Evolutionary conservation across 1,140 invertebrate species (phyloP).

Genomic region (Eufriesea mexicana): DNA sequence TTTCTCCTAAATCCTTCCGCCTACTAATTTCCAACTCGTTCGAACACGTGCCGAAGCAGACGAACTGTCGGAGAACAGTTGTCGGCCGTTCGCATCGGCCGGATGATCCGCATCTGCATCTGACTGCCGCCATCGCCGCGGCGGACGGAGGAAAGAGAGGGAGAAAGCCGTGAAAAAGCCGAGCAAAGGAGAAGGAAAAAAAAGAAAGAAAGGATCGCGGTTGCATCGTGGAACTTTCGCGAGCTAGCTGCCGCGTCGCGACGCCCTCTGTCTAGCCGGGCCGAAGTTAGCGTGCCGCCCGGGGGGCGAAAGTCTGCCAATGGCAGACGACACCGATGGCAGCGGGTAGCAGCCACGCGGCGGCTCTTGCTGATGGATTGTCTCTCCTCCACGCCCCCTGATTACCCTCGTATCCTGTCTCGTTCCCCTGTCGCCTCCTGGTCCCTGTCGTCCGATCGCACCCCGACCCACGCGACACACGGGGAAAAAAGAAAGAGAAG

Average conservation of each 20-base stretch:
- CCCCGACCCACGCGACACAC: neutral
- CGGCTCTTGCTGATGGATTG: constrained; percentile 77
- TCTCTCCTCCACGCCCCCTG: constrained; percentile 72
- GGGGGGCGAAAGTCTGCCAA: constrained; percentile 70
- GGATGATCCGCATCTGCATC: constrained; percentile 68
- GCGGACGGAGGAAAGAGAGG: constrained; percentile 15
- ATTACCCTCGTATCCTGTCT: constrained; percentile 61
- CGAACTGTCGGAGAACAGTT: constrained; percentile 51
- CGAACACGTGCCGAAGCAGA: constrained; percentile 38
- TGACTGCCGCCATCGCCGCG: constrained; percentile 60
- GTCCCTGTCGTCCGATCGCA: constrained; percentile 49
- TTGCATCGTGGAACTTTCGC: constrained; percentile 13
- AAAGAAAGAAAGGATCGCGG: neutral
- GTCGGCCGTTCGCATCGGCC: constrained; percentile 28
- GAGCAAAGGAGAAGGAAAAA: constrained; percentile 45
- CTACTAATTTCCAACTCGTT: constrained; percentile 64
- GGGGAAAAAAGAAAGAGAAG: neutral
- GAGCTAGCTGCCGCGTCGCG: neutral
- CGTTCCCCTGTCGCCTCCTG: constrained; percentile 31
- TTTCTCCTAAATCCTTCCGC: constrained; percentile 49
- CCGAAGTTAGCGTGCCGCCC: constrained; percentile 67
- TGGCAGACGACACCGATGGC: constrained; percentile 72
- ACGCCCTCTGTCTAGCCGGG: constrained; percentile 9
- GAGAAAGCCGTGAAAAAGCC: neutral
- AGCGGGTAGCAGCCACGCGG: constrained; percentile 64